These are phyloP conservation scores for Macrotrachela quadricornifera DNA, from an alignment of 1,140 invertebrate genomes.

Conservation along the genomic window DNA sequence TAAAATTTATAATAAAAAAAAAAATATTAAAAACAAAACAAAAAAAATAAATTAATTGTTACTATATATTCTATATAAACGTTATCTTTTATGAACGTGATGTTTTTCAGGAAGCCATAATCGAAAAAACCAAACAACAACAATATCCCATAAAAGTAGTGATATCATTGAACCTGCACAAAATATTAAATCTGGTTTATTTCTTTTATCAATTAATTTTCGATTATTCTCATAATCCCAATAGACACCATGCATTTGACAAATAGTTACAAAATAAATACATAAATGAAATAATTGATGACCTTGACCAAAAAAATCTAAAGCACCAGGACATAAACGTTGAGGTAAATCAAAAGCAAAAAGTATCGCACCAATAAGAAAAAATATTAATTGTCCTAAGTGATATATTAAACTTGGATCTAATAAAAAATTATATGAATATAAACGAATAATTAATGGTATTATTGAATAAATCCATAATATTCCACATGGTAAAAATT, in stretches of 20 bases:
- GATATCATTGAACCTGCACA: too few relatives aligned
- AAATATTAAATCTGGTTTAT: too few relatives aligned
- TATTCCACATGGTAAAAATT: constrained; percentile 4
- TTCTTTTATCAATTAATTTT: too few relatives aligned
- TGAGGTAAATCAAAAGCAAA: constrained; percentile 8
- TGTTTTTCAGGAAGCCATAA: too few relatives aligned
- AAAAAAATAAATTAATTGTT: too few relatives aligned
- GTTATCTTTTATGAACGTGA: too few relatives aligned
- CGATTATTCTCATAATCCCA: not conserved
- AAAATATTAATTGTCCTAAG: not conserved
- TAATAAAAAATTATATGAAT: too few relatives aligned
- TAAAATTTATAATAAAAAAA: too few relatives aligned
- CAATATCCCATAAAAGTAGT: too few relatives aligned
- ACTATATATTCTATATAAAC: too few relatives aligned
- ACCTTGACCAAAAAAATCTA: constrained; percentile 8
- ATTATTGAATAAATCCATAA: constrained; percentile 2
- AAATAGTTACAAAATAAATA: constrained; percentile 2
- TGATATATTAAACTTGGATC: not conserved
- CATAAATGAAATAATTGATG: constrained; percentile 8
- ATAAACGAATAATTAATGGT: not conserved
- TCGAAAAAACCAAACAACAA: too few relatives aligned
- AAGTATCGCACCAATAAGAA: constrained; percentile 1
- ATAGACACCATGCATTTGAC: constrained; percentile 4
- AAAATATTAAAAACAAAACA: too few relatives aligned
- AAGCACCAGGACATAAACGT: constrained; percentile 2